A percentile compares a stretch with the other conserved stretches of the same genome.
phyloP scores from a whole-genome alignment of 2,888 invertebrate genomes.

The Hirtodrosophila duncani region DNA sequence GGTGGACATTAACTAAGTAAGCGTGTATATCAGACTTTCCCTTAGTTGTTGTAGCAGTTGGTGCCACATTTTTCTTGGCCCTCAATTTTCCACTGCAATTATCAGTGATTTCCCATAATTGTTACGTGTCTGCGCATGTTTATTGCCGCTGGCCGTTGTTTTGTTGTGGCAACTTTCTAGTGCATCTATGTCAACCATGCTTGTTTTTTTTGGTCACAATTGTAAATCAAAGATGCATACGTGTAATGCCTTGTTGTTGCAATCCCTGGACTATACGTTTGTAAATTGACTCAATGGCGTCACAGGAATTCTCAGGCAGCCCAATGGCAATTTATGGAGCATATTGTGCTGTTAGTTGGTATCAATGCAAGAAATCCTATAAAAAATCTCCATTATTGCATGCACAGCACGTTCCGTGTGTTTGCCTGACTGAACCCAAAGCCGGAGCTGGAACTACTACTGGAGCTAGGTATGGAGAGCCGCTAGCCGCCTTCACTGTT shows the following conservation, averaged over 20 bases:
- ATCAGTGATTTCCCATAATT: conserved; percentile 40
- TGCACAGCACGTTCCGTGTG: conserved; percentile 67
- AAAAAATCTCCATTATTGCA: conserved; percentile 69
- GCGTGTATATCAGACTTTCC: no score
- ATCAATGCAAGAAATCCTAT: conserved; percentile 58
- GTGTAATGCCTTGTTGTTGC: conserved; percentile 20
- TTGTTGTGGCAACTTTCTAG: background rate
- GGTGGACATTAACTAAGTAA: no score
- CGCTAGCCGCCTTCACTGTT: background rate
- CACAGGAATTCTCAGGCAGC: conserved; percentile 3
- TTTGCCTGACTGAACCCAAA: conserved; percentile 64
- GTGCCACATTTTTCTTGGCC: background rate
- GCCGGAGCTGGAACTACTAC: background rate
- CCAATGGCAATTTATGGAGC: conserved; percentile 59
- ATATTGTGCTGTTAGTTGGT: conserved; percentile 67
- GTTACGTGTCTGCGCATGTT: conserved; percentile 32
- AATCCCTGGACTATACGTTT: background rate
- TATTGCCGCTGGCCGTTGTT: conserved; percentile 8
- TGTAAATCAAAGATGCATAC: conserved; percentile 13
- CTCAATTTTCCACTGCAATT: conserved; percentile 24
- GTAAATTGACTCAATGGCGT: conserved; percentile 29
- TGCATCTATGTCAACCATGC: background rate
- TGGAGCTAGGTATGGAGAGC: background rate
- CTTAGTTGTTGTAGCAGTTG: no score
- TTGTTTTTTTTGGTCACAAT: conserved; percentile 3